These are phyloP conservation scores for Bovichtus variegatus DNA, from an alignment of 2,797 vertebrate genomes.

Conservation along the genomic window DNA sequence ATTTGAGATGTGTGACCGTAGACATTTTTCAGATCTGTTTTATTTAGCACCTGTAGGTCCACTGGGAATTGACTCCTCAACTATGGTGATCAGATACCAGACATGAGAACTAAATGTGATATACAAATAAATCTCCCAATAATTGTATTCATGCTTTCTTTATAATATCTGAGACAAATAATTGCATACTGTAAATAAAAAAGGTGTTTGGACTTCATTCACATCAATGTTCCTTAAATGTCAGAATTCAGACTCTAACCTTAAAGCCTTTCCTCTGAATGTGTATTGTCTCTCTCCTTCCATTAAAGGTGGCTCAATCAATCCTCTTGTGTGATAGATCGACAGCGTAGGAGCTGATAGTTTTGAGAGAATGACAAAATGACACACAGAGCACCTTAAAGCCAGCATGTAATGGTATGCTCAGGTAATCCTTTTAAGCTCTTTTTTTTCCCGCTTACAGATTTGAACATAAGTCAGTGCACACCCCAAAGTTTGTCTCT, in stretches of 20 bases:
- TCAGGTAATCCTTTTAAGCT: conserved; percentile 43
- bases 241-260: conserved; percentile 8
- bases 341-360: conserved; percentile 10
- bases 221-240: conserved; percentile 13
- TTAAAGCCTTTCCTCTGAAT: not conserved
- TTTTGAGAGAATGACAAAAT: conserved; percentile 30
- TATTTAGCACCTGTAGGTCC: not conserved
- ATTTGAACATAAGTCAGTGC: conserved; percentile 35
- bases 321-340: conserved; percentile 19
- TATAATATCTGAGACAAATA: not conserved
- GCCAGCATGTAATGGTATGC: conserved; percentile 44
- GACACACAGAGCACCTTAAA: conserved; percentile 22
- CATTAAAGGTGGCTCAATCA: conserved; percentile 25
- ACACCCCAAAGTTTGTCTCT: conserved; percentile 19
- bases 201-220: not conserved
- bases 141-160: not conserved
- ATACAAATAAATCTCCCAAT: not conserved
- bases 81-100: not conserved
- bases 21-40: too few relatives aligned
- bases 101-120: not conserved
- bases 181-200: not conserved
- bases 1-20: too few relatives aligned
- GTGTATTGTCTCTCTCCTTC: conserved; percentile 1
- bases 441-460: conserved; percentile 10
- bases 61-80: not conserved